Base-by-base conservation (phyloP, 2,888 invertebrate genomes). In the Latrodectus hesperus region DNA sequence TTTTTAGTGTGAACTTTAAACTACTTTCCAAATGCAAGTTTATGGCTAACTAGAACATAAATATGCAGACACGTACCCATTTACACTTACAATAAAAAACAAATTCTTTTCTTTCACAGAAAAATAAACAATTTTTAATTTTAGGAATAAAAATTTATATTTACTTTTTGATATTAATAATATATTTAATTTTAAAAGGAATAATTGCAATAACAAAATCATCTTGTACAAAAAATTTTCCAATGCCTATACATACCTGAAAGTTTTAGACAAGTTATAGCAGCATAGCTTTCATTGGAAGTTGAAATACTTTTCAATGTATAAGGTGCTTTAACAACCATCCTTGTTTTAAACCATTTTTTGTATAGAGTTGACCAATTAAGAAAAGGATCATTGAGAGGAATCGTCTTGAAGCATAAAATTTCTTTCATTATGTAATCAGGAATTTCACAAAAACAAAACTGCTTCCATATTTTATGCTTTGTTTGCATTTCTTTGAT, bases 381-480 rank as follows among this genome's bases (percentile, higher is more conserved):
- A 12, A 81, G 51, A 55, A 38, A 38, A 9, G 26, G 17, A 38
- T 67, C 38, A 38, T 49, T 67, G 10, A 38, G 26, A 17, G 77
- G 72, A 65, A 84, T 16, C 3, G n/a, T 73, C 52, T 86, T 86
- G 60, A 67, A 81, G 16, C 65, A 64, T 51, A 86, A 6, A 64
- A 86, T 52, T 52, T 86, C 86, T 72, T 81, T 76, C 64, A 81
- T 75, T 22, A 81, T 65, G 72, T 71, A 55, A 6, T 67, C 14
- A 3, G 86, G 75, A 67, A 86, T 81, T 73, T 86, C 86, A 9
- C 51, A 26, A 10, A 71, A 10, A 65, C 86, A 86, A 55, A 81
- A 81, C 3, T 53, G 64, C n/a, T 49, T 68, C 86, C 86, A 86
- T 17, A 75, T 52, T 52, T 16, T 53, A 16, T 51, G 53, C 38